phyloP scores from a whole-genome alignment of 2,797 vertebrate species.

The Austrolebias charrua region DNA sequence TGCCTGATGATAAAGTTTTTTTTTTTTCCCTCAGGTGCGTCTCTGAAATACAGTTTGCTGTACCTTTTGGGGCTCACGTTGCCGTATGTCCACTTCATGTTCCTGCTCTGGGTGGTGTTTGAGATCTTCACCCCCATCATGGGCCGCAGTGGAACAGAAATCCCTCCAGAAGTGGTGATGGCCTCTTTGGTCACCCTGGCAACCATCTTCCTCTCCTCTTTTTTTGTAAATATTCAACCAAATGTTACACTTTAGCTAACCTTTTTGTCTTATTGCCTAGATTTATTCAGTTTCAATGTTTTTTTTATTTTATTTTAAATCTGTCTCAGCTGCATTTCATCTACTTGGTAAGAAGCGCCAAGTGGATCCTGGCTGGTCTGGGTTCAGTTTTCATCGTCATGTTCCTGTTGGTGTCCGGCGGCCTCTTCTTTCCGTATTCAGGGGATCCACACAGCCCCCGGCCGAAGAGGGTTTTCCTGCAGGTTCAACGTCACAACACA shows the following conservation, averaged over 20 bases:
- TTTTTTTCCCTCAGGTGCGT: conserved; percentile 77
- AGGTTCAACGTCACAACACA: conserved; percentile 77
- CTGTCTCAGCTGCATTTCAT: conserved; percentile 89
- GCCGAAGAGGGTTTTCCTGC: conserved; percentile 92
- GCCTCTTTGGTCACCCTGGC: conserved; percentile 84
- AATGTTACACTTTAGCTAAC: neutral
- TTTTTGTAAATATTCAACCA: conserved; percentile 85
- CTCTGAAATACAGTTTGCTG: conserved; percentile 83
- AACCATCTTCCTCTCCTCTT: conserved; percentile 89
- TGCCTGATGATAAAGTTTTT: too few species aligned
- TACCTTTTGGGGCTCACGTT: conserved; percentile 89
- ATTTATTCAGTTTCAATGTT: neutral
- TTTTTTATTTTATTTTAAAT: neutral
- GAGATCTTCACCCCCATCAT: conserved; percentile 97
- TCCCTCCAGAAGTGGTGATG: conserved; percentile 90
- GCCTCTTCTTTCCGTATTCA: conserved; percentile 92
- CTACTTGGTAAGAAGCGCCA: conserved; percentile 89
- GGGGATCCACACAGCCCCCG: conserved; percentile 82
- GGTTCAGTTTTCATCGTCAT: conserved; percentile 79
- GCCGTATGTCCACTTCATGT: conserved; percentile 90
- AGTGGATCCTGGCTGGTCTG: conserved; percentile 82
- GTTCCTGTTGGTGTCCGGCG: conserved; percentile 87
- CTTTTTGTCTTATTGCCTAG: too few species aligned
- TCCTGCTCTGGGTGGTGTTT: conserved; percentile 94
- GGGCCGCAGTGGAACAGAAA: conserved; percentile 94